These are phyloP conservation scores for Abscondita cerata DNA, from an alignment of 2,888 invertebrate species.

Conservation along the genomic window DNA sequence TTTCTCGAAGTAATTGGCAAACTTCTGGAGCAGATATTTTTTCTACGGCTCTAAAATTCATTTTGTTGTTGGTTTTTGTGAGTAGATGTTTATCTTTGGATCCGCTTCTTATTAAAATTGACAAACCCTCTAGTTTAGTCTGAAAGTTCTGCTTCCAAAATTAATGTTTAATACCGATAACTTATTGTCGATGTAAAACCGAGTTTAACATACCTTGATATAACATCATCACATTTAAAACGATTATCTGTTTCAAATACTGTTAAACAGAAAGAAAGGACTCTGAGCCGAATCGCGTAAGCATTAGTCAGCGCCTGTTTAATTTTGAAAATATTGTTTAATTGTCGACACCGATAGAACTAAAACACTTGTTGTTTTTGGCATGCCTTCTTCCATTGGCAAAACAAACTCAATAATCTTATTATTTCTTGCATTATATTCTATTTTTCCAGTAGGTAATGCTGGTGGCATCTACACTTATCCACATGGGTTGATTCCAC, in stretches of 20 bases:
- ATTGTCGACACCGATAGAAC: constrained; percentile 21
- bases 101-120: constrained; percentile 31
- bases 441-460: constrained; percentile 7
- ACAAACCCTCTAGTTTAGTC: constrained; percentile 37
- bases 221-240: constrained; percentile 36
- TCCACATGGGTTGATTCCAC: not conserved
- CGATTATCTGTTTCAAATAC: constrained; percentile 39
- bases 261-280: constrained; percentile 36
- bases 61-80: constrained; percentile 36
- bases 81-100: constrained; percentile 43
- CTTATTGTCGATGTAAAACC: constrained; percentile 39
- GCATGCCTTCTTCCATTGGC: constrained; percentile 35
- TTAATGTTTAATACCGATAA: constrained; percentile 39
- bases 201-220: constrained; percentile 33
- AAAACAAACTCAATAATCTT: constrained; percentile 40
- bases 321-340: constrained; percentile 23
- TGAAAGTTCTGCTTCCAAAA: constrained; percentile 39
- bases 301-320: constrained; percentile 26
- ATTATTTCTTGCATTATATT: constrained; percentile 25
- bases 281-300: constrained; percentile 33
- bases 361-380: constrained; percentile 6
- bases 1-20: constrained; percentile 28
- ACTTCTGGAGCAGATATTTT: constrained; percentile 40
- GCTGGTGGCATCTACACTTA: constrained; percentile 1
- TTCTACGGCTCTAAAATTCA: constrained; percentile 42